These are phyloP conservation scores for Chrosomus eos DNA, from an alignment of 2,797 vertebrate species.

Conservation along the genomic window DNA sequence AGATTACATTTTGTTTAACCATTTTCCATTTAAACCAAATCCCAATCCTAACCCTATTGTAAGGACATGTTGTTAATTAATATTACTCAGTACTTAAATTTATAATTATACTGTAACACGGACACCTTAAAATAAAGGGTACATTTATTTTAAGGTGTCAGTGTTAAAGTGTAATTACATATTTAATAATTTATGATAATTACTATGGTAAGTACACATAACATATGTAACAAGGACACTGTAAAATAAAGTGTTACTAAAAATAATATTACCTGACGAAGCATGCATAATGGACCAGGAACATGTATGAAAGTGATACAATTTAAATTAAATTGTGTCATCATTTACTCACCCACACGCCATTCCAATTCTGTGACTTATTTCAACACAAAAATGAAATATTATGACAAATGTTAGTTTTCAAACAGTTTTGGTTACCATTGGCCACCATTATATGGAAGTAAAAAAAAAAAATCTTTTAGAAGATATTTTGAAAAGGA, in stretches of 20 bases:
- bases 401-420: background rate
- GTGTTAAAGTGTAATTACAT: no score
- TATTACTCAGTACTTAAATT: background rate
- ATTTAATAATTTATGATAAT: no score
- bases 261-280: background rate
- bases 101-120: background rate
- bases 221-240: background rate
- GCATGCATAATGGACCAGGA: background rate
- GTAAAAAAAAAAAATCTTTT: background rate
- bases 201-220: no score
- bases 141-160: no score
- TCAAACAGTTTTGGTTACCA: background rate
- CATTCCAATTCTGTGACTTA: background rate
- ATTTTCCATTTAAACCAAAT: background rate
- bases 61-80: background rate
- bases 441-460: background rate
- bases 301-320: background rate
- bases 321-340: background rate
- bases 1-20: background rate
- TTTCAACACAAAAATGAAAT: background rate
- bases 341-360: background rate
- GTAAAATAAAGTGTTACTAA: background rate
- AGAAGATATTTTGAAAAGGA: background rate
- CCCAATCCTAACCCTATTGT: background rate
- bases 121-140: background rate